phyloP scores from a whole-genome alignment of 2,113 vertebrate genomes.

The Procavia capensis region DNA sequence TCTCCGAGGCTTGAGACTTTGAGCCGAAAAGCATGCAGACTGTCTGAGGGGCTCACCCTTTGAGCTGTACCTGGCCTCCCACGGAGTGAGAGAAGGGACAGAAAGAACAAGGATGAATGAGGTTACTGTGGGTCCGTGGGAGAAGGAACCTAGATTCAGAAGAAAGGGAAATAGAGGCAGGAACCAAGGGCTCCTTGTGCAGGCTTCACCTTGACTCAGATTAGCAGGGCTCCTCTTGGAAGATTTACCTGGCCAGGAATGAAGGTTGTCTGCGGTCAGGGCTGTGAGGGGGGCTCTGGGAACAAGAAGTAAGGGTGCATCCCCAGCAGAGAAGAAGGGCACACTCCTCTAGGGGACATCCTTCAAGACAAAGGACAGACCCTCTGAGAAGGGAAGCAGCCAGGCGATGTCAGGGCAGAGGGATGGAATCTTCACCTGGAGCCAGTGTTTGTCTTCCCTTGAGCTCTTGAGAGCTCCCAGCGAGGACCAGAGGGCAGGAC shows the following conservation, averaged over 20 bases:
- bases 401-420: background rate
- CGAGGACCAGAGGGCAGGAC: background rate
- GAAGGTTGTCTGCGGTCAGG: background rate
- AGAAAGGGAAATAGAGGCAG: too few species aligned
- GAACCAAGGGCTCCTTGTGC: rapidly evolving
- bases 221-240: too few species aligned
- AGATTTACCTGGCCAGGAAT: too few species aligned
- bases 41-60: background rate
- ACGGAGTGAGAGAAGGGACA: rapidly evolving
- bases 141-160: background rate
- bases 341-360: background rate
- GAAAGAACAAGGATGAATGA: background rate
- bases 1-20: background rate
- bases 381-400: background rate
- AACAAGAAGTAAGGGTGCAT: background rate
- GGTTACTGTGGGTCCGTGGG: background rate
- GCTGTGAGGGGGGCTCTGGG: background rate
- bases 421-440: background rate
- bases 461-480: background rate
- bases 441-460: background rate
- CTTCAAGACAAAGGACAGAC: background rate
- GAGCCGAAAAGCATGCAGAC: background rate
- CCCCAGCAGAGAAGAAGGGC: background rate
- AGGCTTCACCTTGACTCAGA: background rate
- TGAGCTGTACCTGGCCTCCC: background rate